Evolutionary conservation across 2,113 vertebrate genomes (phyloP).

Genomic region (Azemiops feae): DNA sequence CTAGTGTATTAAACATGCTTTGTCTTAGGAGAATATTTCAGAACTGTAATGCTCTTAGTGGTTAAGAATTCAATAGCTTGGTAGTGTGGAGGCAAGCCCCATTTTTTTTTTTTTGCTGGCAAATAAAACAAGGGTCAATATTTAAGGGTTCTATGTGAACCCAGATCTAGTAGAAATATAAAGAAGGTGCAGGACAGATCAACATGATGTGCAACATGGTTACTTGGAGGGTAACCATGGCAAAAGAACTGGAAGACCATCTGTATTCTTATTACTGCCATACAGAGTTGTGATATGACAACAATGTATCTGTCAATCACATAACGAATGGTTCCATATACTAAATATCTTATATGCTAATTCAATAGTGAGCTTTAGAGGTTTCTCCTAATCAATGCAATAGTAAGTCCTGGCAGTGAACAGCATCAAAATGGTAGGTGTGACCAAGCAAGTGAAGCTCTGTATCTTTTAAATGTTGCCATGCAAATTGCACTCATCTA

Average conservation of each 20-base stretch:
- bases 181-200: not conserved
- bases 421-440: not conserved
- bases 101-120: not conserved
- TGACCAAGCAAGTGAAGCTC: not conserved
- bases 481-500: not conserved
- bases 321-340: not conserved
- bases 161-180: not conserved
- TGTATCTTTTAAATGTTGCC: not conserved
- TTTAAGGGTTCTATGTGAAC: not conserved
- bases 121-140: not conserved
- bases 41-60: not conserved
- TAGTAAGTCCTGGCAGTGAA: not conserved
- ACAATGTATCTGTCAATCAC: not conserved
- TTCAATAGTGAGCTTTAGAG: not conserved
- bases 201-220: not conserved
- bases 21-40: not conserved
- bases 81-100: not conserved
- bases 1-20: not conserved
- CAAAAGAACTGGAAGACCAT: constrained; percentile 1
- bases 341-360: not conserved
- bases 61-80: not conserved
- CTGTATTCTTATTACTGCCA: fast-evolving
- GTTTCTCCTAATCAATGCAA: not conserved
- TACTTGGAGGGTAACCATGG: constrained; percentile 38
- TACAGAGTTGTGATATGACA: not conserved